Base-by-base conservation (phyloP, 2,797 vertebrate species). In the Gobionotothen gibberifrons region DNA sequence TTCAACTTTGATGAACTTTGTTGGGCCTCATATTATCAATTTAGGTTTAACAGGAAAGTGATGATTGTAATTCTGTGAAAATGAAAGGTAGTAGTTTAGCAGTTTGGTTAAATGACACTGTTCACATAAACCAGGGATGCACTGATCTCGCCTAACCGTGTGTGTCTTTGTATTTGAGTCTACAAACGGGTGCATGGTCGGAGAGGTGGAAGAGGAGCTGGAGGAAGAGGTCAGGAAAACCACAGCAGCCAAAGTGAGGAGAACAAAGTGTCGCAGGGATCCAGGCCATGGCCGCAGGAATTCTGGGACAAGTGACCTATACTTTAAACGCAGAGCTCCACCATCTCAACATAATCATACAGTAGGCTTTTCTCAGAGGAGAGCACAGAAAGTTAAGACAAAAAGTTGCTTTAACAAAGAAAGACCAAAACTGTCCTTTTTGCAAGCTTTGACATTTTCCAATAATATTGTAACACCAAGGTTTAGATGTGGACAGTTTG, bases 231-330 rank as follows among this genome's bases (percentile, higher is more conserved):
- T 92, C 90, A 93, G 90, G 87, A 83, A 91, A 93, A 89, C 90
- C 87, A 46, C 82, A 13, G 84, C 81, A 84, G 52, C 84, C 85
- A 72, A 78, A 87, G 83, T 89, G 86, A 89, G 88, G 83, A 90
- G 88, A 90, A 92, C 90, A 94, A 92, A 93, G 92, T 90, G 87
- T 91, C 47, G 42, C 76, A 88, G 71, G 73, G 89, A 89, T 91
- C 88, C 91, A 90, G 85, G 75, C 79, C 76, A 39, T 3, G 19
- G 77, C 90, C 92, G 71, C 92, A 93, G 87, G 92, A 93, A 93
- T 93, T 90, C 90, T 89, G 90, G 91, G 89, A 93, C 87, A 85
- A 90, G 90, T 89, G 92, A 93, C 90, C 93, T 93, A 93, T 93
- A 91, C 90, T 93, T 93, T 92, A 81, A 76, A 67, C 84, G 81